These are phyloP conservation scores for Dendroctonus ponderosae DNA, from an alignment of 1,140 invertebrate species.

Conservation along the genomic window DNA sequence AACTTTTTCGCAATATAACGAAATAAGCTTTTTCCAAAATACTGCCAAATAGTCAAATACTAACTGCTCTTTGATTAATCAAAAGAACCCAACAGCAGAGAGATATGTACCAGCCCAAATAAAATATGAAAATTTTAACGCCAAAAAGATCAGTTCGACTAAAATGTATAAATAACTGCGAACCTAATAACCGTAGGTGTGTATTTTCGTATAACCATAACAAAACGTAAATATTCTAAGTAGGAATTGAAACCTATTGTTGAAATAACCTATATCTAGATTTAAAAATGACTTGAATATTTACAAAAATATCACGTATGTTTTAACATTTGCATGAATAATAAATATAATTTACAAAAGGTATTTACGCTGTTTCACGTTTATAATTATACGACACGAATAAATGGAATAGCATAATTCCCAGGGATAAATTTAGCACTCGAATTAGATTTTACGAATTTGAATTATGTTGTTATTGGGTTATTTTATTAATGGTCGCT, in stretches of 20 bases:
- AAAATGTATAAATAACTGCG: slow-evolving; percentile 3
- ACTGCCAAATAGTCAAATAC: too few relatives aligned
- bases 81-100: too few relatives aligned
- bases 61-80: too few relatives aligned
- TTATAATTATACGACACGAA: slow-evolving; percentile 23
- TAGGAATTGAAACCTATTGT: slow-evolving; percentile 24
- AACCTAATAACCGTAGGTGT: slow-evolving; percentile 8
- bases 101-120: too few relatives aligned
- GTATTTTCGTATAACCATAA: slow-evolving; percentile 9
- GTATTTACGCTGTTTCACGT: slow-evolving; percentile 13
- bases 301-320: slow-evolving; percentile 28
- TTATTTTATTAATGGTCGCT: slow-evolving; percentile 8
- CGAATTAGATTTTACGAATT: slow-evolving; percentile 11
- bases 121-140: too few relatives aligned
- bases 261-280: slow-evolving; percentile 25
- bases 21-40: too few relatives aligned
- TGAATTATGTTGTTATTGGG: slow-evolving; percentile 8
- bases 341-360: slow-evolving; percentile 24
- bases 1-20: too few relatives aligned
- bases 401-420: slow-evolving; percentile 22
- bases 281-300: background rate
- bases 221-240: slow-evolving; percentile 9
- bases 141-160: too few relatives aligned
- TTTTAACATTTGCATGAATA: slow-evolving; percentile 27
- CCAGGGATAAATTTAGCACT: slow-evolving; percentile 5